Percentiles rank a stretch among this genome's conserved stretches.
These are phyloP conservation scores for Machaerirhynchus nigripectus DNA, from an alignment of 2,113 vertebrate genomes.

Conservation along the genomic window DNA sequence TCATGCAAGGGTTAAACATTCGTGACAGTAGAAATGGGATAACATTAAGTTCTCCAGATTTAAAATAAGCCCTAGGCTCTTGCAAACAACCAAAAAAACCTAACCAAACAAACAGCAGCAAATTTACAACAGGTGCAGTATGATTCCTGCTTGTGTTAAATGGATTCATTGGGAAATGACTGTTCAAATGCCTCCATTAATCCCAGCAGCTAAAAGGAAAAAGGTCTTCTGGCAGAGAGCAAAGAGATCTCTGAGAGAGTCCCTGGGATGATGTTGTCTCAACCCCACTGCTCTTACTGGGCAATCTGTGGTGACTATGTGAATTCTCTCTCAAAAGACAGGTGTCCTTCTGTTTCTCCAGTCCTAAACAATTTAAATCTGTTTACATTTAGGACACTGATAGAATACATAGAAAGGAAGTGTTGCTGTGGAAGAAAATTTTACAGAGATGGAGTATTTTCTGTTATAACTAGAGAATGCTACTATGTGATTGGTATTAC, in stretches of 20 bases:
- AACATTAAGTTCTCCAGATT: not conserved
- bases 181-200: not conserved
- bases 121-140: not conserved
- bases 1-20: fast-evolving
- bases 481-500: not conserved
- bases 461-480: not conserved
- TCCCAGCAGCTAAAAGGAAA: not conserved
- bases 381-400: not conserved
- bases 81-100: not conserved
- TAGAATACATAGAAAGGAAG: not conserved
- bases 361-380: not conserved
- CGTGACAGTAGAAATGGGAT: not conserved
- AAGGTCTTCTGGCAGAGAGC: not conserved
- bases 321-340: not conserved
- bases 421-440: not conserved
- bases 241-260: not conserved
- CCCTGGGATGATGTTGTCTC: not conserved
- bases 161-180: not conserved
- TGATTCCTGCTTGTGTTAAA: not conserved
- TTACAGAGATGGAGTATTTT: not conserved
- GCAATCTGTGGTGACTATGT: not conserved
- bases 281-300: not conserved
- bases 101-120: not conserved
- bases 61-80: not conserved
- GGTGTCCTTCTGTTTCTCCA: not conserved